Evolutionary conservation across 2,113 vertebrate species (phyloP), one percentile per base, ranked within the genome.

Genomic region (Albula goreensis): DNA sequence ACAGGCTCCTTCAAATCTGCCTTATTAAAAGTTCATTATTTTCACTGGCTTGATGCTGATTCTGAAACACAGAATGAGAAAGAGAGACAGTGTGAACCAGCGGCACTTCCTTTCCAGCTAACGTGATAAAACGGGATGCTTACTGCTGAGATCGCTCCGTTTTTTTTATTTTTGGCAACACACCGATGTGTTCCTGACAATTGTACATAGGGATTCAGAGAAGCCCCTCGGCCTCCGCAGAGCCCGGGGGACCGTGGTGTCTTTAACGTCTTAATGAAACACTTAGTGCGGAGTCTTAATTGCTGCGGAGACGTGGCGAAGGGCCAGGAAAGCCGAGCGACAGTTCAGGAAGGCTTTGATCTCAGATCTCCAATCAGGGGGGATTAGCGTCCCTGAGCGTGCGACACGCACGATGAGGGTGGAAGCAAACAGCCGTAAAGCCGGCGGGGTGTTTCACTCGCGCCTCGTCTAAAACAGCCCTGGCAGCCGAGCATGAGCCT

Each of bases 281-380:
- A 77, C 86, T 86, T 80, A 85, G 81, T 88, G 80, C 48, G 50
- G 17, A 66, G 48, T 85, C 66, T 81, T 89, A 89, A 90, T 87
- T 87, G 87, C 25, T 15, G 41, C 9, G 8, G 50, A 56, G 50
- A 86, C 8, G 79, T 22, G 41, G 53, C 85, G 12, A 79, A 83
- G 86, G 83, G 86, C 15, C n/a, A 81, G 78, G 83, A 87, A 91
- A 88, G 87, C 86, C 87, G 91, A 92, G 89, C 89, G 92, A 93
- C 90, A 88, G 89, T 88, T 83, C 84, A 79, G 91, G 91, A 93
- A 93, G 92, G 87, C 90, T 94, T 93, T 93, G 93, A 94, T 94
- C 91, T 92, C 81, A 79, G 78, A 82, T 90, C 84, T 93, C 89
- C 91, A 94, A 95, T 94, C 93, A 92, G 91, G 91, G 89, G 86